Evolutionary conservation across 2,113 vertebrate species (phyloP).

Genomic region (Caranx melampygus): DNA sequence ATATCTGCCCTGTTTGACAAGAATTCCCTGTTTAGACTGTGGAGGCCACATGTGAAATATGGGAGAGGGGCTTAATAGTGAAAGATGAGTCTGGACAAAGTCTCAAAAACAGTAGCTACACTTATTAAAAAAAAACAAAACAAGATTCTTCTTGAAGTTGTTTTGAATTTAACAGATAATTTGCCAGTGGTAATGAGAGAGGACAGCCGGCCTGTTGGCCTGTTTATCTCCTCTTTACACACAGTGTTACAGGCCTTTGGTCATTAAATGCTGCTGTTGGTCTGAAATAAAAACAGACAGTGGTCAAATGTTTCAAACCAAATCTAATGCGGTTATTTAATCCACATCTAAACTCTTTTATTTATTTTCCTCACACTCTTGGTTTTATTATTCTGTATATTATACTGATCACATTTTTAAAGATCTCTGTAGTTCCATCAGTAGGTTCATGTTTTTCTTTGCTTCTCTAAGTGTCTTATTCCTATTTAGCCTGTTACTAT

Average conservation of each 20-base stretch:
- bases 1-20: constrained; percentile 42
- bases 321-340: background rate
- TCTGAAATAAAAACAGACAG: constrained; percentile 13
- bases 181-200: background rate
- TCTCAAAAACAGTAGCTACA: constrained; percentile 17
- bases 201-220: constrained; percentile 13
- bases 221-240: constrained; percentile 3
- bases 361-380: background rate
- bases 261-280: constrained; percentile 1
- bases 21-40: constrained; percentile 34
- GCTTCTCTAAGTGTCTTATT: background rate
- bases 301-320: constrained; percentile 11
- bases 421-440: background rate
- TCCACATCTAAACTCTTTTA: background rate
- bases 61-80: constrained; percentile 13
- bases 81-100: constrained; percentile 22
- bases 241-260: background rate
- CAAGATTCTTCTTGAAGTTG: background rate
- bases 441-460: no score
- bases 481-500: background rate
- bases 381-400: background rate
- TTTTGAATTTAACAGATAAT: constrained; percentile 7
- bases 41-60: constrained; percentile 41
- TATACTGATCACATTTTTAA: background rate
- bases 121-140: constrained; percentile 4